Percentiles rank a stretch among this genome's conserved stretches.
Evolutionary conservation across 2,113 vertebrate species (phyloP).

Genomic region (Mellivora capensis): DNA sequence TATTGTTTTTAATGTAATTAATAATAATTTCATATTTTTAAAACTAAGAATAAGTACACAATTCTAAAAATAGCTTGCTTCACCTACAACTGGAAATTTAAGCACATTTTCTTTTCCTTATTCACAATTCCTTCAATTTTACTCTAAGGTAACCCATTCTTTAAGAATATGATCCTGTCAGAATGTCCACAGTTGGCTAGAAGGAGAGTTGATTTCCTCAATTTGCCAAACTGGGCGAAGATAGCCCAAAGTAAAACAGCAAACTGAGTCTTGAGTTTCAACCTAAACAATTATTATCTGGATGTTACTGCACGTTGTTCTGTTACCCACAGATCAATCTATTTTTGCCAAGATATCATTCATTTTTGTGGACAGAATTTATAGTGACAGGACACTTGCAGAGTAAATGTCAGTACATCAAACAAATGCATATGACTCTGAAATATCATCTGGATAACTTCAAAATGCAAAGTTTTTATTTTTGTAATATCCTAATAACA

Average conservation of each 20-base stretch:
- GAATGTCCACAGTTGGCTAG: background rate
- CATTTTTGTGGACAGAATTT: background rate
- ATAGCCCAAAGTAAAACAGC: background rate
- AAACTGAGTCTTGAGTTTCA: background rate
- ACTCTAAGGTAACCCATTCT: background rate
- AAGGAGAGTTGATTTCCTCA: background rate
- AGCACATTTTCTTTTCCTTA: background rate
- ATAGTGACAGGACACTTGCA: background rate
- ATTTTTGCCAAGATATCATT: background rate
- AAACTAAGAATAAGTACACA: background rate
- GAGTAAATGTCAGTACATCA: constrained; percentile 5
- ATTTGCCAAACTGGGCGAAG: background rate
- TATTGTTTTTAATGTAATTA: background rate
- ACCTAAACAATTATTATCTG: background rate
- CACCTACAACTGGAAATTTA: background rate
- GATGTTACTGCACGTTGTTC: background rate
- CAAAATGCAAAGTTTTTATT: background rate
- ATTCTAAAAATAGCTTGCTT: background rate
- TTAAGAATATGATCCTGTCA: background rate
- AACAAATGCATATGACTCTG: constrained; percentile 16
- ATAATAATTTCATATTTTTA: background rate
- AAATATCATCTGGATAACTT: background rate
- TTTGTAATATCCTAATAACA: background rate
- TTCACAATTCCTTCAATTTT: background rate
- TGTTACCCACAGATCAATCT: background rate